Evolutionary conservation across 2,797 vertebrate species (phyloP).

Genomic region (Phyllotis vaccarum): DNA sequence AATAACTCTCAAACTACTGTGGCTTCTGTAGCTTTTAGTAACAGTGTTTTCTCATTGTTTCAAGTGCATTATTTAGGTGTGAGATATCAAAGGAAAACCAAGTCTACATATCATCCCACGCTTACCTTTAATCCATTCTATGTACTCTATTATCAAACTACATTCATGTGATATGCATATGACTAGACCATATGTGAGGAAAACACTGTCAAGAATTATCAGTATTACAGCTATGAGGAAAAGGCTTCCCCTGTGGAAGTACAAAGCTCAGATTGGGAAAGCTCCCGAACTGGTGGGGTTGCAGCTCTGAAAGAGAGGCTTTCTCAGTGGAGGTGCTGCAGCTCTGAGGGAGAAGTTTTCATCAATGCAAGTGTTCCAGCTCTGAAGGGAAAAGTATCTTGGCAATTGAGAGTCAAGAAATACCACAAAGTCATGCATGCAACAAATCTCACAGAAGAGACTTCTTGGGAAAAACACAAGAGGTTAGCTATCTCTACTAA

Average conservation of each 20-base stretch:
- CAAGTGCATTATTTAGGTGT: neutral
- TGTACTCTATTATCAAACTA: slow-evolving; percentile 22
- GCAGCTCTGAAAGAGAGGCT: neutral
- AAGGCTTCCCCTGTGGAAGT: neutral
- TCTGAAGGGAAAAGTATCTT: neutral
- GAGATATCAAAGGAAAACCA: neutral
- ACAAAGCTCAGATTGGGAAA: neutral
- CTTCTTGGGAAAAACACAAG: neutral
- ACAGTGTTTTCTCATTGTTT: neutral
- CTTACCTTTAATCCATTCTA: slow-evolving; percentile 63
- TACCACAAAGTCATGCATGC: neutral
- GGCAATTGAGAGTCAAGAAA: neutral
- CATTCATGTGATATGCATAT: slow-evolving; percentile 2
- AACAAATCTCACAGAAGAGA: neutral
- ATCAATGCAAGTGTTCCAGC: neutral
- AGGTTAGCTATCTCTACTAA: neutral
- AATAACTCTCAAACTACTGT: slow-evolving; percentile 14
- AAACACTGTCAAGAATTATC: neutral
- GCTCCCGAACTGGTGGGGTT: neutral
- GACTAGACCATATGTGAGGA: slow-evolving; percentile 10
- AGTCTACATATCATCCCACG: neutral
- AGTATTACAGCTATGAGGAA: neutral
- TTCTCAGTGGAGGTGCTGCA: neutral
- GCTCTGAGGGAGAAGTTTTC: neutral
- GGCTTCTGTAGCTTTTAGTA: slow-evolving; percentile 29